A percentile compares a stretch with the other conserved stretches of the same genome.
phyloP scores from a whole-genome alignment of 92 coral and sea anemone genomes.

The Phenganax stokvisi region DNA sequence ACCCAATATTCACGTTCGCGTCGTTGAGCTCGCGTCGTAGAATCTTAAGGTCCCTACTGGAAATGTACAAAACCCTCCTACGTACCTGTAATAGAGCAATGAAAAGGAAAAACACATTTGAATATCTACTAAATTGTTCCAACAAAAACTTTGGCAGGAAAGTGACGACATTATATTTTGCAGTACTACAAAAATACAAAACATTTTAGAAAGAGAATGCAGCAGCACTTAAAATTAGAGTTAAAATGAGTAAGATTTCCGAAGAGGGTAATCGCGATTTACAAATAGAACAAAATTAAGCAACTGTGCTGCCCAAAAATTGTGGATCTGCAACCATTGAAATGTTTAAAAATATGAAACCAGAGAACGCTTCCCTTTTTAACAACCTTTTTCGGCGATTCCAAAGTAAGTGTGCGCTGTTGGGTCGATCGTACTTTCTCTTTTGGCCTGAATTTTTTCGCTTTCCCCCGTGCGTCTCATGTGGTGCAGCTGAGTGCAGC shows the following conservation, averaged over 20 bases:
- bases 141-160: slow-evolving; percentile 96
- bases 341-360: too few species aligned
- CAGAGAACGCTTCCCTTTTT: too few species aligned
- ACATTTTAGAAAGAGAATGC: not conserved
- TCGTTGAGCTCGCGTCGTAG: too few species aligned
- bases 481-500: not conserved
- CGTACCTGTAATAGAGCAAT: slow-evolving; percentile 99
- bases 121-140: slow-evolving; percentile 99
- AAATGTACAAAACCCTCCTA: slow-evolving; percentile 13
- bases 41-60: too few species aligned
- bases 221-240: too few species aligned
- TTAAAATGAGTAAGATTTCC: too few species aligned
- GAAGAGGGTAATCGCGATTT: too few species aligned
- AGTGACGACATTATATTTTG: slow-evolving; percentile 86
- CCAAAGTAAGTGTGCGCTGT: slow-evolving; percentile 27
- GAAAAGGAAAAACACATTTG: slow-evolving; percentile 95
- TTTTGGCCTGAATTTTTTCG: slow-evolving; percentile 26
- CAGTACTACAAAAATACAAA: slow-evolving; percentile 63
- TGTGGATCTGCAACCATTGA: too few species aligned
- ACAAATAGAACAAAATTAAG: too few species aligned
- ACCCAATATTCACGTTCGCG: too few species aligned
- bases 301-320: too few species aligned
- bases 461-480: slow-evolving; percentile 23
- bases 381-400: not conserved
- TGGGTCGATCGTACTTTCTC: slow-evolving; percentile 14